A percentile compares a stretch with the other conserved stretches of the same genome.
These are phyloP conservation scores for Myotis pilosus DNA, from an alignment of 2,797 vertebrate genomes.

Conservation along the genomic window DNA sequence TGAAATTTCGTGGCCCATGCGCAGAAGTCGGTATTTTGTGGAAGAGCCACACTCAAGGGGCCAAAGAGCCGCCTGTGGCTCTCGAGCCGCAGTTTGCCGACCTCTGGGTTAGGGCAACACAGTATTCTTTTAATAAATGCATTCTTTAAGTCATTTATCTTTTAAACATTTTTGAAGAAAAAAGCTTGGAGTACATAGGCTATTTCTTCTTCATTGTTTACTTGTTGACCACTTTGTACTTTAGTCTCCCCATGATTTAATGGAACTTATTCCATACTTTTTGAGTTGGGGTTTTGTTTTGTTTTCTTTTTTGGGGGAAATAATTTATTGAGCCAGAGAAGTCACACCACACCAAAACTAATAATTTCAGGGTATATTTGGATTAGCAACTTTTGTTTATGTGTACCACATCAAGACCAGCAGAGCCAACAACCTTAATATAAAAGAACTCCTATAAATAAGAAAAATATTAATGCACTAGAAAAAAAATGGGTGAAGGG, in stretches of 20 bases:
- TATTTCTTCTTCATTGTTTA: background rate
- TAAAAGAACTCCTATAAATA: background rate
- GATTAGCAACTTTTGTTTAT: background rate
- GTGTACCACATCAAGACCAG: background rate
- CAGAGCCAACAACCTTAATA: background rate
- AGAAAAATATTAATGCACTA: background rate
- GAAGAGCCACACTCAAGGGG: too few species aligned
- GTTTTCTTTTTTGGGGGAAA: background rate
- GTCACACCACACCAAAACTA: background rate
- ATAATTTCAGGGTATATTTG: background rate
- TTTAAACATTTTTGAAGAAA: background rate
- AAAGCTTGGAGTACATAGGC: background rate
- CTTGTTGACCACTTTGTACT: background rate
- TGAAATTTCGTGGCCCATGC: too few species aligned
- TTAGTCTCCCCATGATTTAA: background rate
- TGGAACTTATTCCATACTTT: background rate
- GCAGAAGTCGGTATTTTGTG: too few species aligned
- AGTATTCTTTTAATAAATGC: slow-evolving; percentile 17
- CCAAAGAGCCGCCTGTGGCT: too few species aligned
- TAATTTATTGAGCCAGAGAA: background rate
- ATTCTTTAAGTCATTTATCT: background rate
- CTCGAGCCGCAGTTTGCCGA: too few species aligned
- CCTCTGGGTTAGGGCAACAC: background rate
- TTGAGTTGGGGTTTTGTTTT: background rate
- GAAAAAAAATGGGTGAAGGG: background rate